Base-by-base conservation (phyloP, 2,113 vertebrate genomes). In the Pseudopipra pipra region DNA sequence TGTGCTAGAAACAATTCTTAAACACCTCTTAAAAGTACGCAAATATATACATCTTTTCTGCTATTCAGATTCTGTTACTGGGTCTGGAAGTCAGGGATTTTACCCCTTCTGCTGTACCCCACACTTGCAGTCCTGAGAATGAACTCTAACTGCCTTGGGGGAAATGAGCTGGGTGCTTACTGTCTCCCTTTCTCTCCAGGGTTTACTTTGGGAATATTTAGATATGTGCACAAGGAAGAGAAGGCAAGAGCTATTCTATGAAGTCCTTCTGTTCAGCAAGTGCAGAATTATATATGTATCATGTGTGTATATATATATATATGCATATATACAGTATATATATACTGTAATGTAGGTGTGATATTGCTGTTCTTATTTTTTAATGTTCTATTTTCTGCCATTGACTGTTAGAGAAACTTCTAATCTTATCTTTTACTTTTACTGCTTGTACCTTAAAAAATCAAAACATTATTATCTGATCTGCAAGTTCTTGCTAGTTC, bases 1-100 rank as follows among this genome's bases (percentile, higher is more conserved):
- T 67, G 43, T 89, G 71, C 79, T 89, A 27, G 61, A 88, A 96
- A 80, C 55, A 94, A 85, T 61, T 88, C 58, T 79, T 95, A 92
- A 59, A 77, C 27, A 77, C 68, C 25, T 63, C 14, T 83, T 80
- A 62, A 89, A 92, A 87, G 18, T 81, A 63, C 74, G 39, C 85
- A 74, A 86, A 97, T 94, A 72, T 62, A 51, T 11, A 11, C 21
- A 1, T 55, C 20, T 83, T 93, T 97, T 80, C 46, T 92, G 33
- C 39, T 58, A 12, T 46, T 75, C 67, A 56, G 55, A 77, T 73
- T 79, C 80, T 80, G 19, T 86, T 78, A 52, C 33, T 39, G 17
- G 61, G 20, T 85, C 18, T 85, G 43, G 30, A 89, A 76, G 10
- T 15, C 0, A 0, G 33, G 47, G 37, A 25, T 79, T 90, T n/a